Percentiles rank a stretch among this genome's conserved stretches.
These are phyloP conservation scores for Petaurus breviceps DNA, from an alignment of 2,113 vertebrate species.

Conservation along the genomic window DNA sequence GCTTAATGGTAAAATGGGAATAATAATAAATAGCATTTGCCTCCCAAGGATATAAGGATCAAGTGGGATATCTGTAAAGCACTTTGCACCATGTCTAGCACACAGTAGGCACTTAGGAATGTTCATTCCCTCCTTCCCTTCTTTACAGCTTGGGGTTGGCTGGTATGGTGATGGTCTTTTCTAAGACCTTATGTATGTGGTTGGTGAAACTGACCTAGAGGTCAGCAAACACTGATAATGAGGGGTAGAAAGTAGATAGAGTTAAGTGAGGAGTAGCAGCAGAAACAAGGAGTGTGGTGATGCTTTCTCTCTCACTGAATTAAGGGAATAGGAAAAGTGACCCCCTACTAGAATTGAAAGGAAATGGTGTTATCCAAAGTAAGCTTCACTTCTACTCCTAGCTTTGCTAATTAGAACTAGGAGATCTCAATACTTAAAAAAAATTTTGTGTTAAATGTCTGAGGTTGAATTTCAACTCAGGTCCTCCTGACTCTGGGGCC, in stretches of 20 bases:
- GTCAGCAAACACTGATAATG: background rate
- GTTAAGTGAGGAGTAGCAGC: background rate
- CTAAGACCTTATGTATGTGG: background rate
- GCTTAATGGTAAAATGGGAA: background rate
- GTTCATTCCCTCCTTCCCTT: background rate
- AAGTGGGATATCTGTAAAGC: background rate
- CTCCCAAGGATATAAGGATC: background rate
- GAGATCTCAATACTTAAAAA: background rate
- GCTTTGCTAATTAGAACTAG: background rate
- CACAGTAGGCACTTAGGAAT: background rate
- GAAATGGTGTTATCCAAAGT: background rate
- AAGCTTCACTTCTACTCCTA: background rate
- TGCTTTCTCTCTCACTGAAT: no score
- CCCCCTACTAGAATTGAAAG: background rate
- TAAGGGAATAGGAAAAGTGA: background rate
- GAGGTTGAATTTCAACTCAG: no score
- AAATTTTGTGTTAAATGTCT: no score
- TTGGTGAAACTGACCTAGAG: background rate
- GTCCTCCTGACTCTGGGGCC: no score
- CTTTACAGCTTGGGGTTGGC: background rate
- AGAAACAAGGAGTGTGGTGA: background rate
- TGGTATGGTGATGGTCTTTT: background rate
- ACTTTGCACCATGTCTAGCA: no score
- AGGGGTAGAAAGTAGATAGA: background rate
- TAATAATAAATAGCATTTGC: background rate